phyloP scores from a whole-genome alignment of 1,140 invertebrate species.

The Zeugodacus cucurbitae region DNA sequence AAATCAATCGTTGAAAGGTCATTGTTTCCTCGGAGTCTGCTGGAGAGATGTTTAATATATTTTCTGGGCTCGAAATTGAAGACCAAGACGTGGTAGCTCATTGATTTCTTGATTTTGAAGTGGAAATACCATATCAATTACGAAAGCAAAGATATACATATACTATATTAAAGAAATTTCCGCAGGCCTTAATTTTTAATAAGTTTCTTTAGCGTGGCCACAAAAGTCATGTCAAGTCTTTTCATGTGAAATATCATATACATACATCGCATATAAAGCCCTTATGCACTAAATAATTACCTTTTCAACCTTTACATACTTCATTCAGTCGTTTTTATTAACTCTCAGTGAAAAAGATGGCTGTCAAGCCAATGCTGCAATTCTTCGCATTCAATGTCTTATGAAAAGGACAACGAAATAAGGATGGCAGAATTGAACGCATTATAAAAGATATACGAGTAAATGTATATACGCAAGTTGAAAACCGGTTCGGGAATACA shows the following conservation, averaged over 20 bases:
- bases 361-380: not conserved
- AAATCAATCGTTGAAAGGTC: no score
- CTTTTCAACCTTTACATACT: not conserved
- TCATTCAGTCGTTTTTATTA: not conserved
- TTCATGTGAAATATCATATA: not conserved
- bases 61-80: no score
- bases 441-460: not conserved
- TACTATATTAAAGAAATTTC: no score
- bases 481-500: conserved; percentile 8
- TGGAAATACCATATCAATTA: no score
- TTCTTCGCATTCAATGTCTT: not conserved
- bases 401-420: conserved; percentile 17
- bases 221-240: not conserved
- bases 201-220: no score
- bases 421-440: conserved; percentile 2
- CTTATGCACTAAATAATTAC: not conserved
- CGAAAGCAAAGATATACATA: no score
- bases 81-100: no score
- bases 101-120: no score
- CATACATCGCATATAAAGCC: not conserved
- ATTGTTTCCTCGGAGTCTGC: no score
- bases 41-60: no score
- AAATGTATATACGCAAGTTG: not conserved
- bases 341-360: not conserved
- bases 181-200: no score